Conservation (phyloP, 2,888 invertebrate species). For the Cheilosia vernalis region DNA sequence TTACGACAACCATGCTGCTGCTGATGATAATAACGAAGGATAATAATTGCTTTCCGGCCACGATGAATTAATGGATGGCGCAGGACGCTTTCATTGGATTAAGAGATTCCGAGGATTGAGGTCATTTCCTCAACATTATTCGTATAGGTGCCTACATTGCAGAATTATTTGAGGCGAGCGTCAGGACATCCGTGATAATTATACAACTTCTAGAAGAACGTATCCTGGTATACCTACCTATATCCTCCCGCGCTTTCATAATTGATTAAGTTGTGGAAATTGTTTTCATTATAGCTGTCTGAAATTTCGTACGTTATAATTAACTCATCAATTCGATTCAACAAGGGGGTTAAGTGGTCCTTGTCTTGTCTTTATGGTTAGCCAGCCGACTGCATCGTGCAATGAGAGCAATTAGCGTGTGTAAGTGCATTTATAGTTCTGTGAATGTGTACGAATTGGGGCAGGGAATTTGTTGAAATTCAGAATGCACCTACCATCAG, state of each 20-base stretch:
- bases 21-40: slow-evolving; percentile 58
- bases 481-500: too few relatives aligned
- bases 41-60: slow-evolving; percentile 62
- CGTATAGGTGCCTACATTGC: background rate
- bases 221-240: slow-evolving; percentile 4
- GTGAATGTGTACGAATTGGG: too few relatives aligned
- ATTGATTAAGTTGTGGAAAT: slow-evolving; percentile 34
- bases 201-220: slow-evolving; percentile 13
- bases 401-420: too few relatives aligned
- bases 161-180: background rate
- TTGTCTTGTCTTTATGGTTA: background rate
- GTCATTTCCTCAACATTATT: slow-evolving; percentile 23
- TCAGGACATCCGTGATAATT: slow-evolving; percentile 23
- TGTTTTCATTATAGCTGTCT: slow-evolving; percentile 21
- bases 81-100: slow-evolving; percentile 46
- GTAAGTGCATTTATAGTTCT: too few relatives aligned
- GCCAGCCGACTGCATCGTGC: too few relatives aligned
- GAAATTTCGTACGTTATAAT: slow-evolving; percentile 6
- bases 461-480: too few relatives aligned
- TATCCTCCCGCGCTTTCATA: background rate
- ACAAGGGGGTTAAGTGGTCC: background rate
- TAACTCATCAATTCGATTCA: background rate
- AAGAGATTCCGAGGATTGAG: slow-evolving; percentile 50
- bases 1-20: slow-evolving; percentile 40
- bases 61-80: slow-evolving; percentile 58